Evolutionary conservation across 2,113 vertebrate species (phyloP).

Genomic region (Pelmatolapia mariae): DNA sequence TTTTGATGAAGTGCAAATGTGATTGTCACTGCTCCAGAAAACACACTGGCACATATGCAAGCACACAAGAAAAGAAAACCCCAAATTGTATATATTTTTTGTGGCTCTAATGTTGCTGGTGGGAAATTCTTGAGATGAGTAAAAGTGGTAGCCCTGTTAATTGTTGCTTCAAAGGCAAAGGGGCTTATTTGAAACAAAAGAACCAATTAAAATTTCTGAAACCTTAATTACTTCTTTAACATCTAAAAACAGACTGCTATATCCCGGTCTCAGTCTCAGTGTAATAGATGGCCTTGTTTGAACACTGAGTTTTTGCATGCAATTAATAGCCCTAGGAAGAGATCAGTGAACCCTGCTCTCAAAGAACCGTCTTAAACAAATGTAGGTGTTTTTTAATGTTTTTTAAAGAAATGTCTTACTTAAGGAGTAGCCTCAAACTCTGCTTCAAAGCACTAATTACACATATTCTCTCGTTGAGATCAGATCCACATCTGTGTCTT

Average conservation of each 20-base stretch:
- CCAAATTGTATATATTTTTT: not conserved
- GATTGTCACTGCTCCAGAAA: not conserved
- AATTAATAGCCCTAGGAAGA: conserved; percentile 45
- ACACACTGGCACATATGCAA: not conserved
- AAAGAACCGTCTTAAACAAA: conserved; percentile 27
- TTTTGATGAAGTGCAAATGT: conserved; percentile 36
- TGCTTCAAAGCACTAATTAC: not conserved
- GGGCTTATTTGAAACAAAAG: conserved; percentile 63
- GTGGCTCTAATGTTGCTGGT: conserved; percentile 3
- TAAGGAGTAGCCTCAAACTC: not conserved
- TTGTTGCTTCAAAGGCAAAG: conserved; percentile 61
- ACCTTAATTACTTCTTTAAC: conserved; percentile 62
- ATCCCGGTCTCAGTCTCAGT: conserved; percentile 13
- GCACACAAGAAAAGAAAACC: not conserved
- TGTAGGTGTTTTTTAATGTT: not conserved
- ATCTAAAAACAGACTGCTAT: conserved; percentile 38
- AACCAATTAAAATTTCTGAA: conserved; percentile 65
- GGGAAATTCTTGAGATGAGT: conserved; percentile 42
- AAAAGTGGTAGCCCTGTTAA: conserved; percentile 12
- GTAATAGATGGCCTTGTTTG: conserved; percentile 50
- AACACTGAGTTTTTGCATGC: conserved; percentile 36
- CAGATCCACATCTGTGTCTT: not conserved
- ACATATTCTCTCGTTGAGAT: not conserved
- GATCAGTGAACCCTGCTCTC: conserved; percentile 10
- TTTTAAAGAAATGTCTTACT: not conserved